phyloP scores from a whole-genome alignment of 2,888 invertebrate species.

The Morpho deidamia region DNA sequence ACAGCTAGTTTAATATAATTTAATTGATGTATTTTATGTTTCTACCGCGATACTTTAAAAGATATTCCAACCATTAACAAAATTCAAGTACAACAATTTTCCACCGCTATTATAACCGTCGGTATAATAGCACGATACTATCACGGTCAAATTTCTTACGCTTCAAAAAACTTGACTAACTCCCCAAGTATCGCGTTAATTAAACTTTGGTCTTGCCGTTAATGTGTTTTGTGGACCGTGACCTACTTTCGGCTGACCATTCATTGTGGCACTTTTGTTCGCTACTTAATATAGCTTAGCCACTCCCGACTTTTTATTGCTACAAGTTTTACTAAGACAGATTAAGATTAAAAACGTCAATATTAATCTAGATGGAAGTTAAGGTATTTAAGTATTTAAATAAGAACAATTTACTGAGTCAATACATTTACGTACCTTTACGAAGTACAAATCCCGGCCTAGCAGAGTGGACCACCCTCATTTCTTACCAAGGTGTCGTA shows the following conservation, averaged over 20 bases:
- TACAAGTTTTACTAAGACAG: background rate
- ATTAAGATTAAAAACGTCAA: constrained; percentile 5
- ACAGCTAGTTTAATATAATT: too few species aligned
- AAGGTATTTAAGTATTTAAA: too few species aligned
- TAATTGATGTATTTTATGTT: too few species aligned
- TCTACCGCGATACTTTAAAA: background rate
- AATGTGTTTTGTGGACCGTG: constrained; percentile 22
- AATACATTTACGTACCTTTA: too few species aligned
- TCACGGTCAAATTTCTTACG: constrained; percentile 11
- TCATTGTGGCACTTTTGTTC: constrained; percentile 30
- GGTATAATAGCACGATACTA: constrained; percentile 5
- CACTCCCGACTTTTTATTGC: constrained; percentile 9
- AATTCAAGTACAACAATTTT: background rate
- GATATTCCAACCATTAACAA: background rate
- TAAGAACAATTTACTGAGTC: too few species aligned
- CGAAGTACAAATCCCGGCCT: too few species aligned
- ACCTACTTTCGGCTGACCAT: constrained; percentile 23
- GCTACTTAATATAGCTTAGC: constrained; percentile 32
- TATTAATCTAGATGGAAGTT: background rate
- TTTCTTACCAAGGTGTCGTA: too few species aligned
- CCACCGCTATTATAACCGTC: background rate
- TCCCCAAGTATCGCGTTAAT: constrained; percentile 24
- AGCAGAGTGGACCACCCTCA: too few species aligned
- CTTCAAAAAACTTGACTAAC: constrained; percentile 18
- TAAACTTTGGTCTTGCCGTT: constrained; percentile 23